Conservation (phyloP, 2,797 vertebrate genomes). For the Meda fulgida region DNA sequence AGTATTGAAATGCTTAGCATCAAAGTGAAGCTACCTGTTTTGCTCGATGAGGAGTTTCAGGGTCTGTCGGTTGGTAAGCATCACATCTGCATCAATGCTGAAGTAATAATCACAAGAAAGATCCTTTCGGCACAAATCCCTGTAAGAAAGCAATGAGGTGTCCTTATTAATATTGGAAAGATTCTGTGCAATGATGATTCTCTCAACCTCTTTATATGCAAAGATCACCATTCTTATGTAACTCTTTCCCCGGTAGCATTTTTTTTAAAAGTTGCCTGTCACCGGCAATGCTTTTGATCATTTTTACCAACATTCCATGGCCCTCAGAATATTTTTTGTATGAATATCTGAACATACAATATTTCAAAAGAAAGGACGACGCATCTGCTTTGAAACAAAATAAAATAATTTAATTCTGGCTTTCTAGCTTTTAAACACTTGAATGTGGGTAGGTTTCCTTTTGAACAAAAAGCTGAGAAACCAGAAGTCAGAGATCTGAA, state of each 20-base stretch:
- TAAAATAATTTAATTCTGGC: no score
- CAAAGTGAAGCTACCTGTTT: constrained; percentile 86
- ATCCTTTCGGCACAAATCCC: constrained; percentile 92
- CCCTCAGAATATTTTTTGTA: no score
- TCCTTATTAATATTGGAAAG: not conserved
- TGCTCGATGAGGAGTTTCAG: constrained; percentile 94
- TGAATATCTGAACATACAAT: no score
- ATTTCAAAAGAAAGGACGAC: no score
- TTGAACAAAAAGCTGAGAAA: no score
- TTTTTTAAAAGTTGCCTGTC: no score
- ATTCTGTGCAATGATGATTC: not conserved
- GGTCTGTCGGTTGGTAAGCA: constrained; percentile 90
- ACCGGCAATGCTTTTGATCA: no score
- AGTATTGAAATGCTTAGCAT: constrained; percentile 1
- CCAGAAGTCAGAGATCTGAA: not conserved
- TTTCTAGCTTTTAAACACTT: no score
- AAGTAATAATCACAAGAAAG: constrained; percentile 89
- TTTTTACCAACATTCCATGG: no score
- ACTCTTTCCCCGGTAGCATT: no score
- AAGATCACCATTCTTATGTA: not conserved
- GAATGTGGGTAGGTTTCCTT: no score
- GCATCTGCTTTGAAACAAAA: no score
- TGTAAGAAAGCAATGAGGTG: constrained; percentile 59
- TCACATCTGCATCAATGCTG: constrained; percentile 94
- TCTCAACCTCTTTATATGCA: not conserved